These are phyloP conservation scores for Pteronura brasiliensis DNA, from an alignment of 2,113 vertebrate genomes.

Conservation along the genomic window DNA sequence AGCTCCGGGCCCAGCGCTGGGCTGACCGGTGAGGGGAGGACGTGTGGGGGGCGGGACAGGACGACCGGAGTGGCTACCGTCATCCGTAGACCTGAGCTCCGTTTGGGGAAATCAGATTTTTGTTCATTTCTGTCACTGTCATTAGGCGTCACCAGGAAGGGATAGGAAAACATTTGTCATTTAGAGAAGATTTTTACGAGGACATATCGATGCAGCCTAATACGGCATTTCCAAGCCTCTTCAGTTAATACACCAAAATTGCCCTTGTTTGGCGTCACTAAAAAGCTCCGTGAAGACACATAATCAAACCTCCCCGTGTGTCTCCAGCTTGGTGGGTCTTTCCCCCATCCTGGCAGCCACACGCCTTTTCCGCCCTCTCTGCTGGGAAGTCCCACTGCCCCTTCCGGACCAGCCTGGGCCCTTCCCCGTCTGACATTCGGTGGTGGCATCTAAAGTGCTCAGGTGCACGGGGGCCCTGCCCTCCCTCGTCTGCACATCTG, in stretches of 20 bases:
- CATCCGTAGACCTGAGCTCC: background rate
- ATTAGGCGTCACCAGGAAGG: background rate
- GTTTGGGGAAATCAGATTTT: no score
- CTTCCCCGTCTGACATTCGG: accelerated
- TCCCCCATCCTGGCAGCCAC: background rate
- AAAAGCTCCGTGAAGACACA: background rate
- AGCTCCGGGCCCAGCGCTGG: accelerated
- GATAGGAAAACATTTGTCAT: background rate
- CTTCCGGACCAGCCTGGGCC: accelerated
- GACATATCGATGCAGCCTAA: background rate
- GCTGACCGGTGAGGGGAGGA: background rate
- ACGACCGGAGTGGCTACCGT: accelerated
- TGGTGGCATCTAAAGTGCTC: accelerated
- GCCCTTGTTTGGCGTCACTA: background rate
- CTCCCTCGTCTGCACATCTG: accelerated
- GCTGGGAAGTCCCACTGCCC: no score
- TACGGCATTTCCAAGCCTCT: background rate
- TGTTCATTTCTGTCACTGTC: background rate
- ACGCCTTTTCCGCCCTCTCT: accelerated
- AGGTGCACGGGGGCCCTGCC: accelerated
- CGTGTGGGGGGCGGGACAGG: accelerated
- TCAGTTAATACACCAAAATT: background rate
- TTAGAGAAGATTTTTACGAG: background rate
- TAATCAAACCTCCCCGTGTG: accelerated
- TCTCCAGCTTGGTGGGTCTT: no score